These are phyloP conservation scores for Psilopsiagon aymara DNA, from an alignment of 2,113 vertebrate species.

Conservation along the genomic window DNA sequence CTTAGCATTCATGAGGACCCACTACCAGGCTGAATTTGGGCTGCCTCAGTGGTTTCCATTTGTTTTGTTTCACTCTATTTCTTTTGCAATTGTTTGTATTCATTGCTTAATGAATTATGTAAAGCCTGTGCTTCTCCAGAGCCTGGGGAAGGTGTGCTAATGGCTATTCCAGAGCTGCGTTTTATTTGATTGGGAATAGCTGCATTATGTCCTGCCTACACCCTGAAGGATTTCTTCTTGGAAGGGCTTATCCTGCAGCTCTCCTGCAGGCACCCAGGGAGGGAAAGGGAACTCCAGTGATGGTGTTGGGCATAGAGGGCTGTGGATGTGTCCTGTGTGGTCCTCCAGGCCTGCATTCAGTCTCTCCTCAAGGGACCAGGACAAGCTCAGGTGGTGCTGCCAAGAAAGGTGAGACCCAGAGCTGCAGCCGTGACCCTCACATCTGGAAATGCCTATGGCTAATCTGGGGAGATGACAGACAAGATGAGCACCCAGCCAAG, in stretches of 20 bases:
- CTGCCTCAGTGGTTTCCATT: background rate
- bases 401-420: background rate
- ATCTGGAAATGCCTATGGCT: background rate
- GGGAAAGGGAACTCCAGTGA: background rate
- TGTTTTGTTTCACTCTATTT: background rate
- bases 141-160: background rate
- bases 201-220: background rate
- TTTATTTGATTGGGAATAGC: rapidly evolving
- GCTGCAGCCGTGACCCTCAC: background rate
- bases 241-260: background rate
- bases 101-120: background rate
- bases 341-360: background rate
- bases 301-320: background rate
- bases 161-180: background rate
- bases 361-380: background rate
- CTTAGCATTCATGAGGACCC: background rate
- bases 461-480: background rate
- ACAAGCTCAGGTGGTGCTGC: background rate
- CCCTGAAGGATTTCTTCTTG: background rate
- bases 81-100: background rate
- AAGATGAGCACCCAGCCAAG: background rate
- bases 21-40: background rate
- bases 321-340: background rate
- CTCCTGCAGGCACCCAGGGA: background rate
- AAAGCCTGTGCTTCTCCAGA: background rate